Percentiles rank a stretch among this genome's conserved stretches.
Conservation (phyloP, 1,140 invertebrate genomes). For the Papilio machaon region DNA sequence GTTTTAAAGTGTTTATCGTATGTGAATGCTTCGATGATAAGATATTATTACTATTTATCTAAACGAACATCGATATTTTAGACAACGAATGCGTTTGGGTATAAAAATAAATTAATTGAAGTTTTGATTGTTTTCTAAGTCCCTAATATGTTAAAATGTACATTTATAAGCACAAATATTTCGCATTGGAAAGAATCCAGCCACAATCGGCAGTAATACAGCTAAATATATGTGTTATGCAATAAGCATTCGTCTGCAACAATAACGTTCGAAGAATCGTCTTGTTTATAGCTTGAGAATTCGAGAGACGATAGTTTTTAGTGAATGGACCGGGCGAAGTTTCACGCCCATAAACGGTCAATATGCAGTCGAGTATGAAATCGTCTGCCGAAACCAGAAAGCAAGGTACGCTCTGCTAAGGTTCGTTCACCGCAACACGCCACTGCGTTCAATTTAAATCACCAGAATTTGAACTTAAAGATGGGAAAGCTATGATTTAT, state of each 20-base stretch:
- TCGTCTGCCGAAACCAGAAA: conserved; percentile 78
- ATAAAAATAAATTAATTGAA: background rate
- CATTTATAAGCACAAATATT: background rate
- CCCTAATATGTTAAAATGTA: background rate
- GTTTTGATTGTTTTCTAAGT: background rate
- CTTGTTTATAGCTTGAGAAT: conserved; percentile 29
- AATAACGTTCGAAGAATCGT: conserved; percentile 31
- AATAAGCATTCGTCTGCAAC: conserved; percentile 7
- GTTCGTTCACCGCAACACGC: conserved; percentile 75
- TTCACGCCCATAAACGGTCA: conserved; percentile 67
- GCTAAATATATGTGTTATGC: background rate
- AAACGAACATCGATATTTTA: background rate
- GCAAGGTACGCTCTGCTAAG: conserved; percentile 67
- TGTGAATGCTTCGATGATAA: conserved; percentile 58
- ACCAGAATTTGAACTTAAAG: conserved; percentile 56
- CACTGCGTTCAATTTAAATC: conserved; percentile 49
- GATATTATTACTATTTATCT: conserved; percentile 40
- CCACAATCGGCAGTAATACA: background rate
- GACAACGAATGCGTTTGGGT: background rate
- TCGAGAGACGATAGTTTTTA: conserved; percentile 38
- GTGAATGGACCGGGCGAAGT: conserved; percentile 63
- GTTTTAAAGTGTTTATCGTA: conserved; percentile 58
- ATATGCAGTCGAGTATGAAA: conserved; percentile 61
- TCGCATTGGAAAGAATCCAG: background rate
- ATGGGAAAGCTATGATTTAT: conserved; percentile 51